Base-by-base conservation (phyloP, 2,888 invertebrate species). In the Patella pellucida region DNA sequence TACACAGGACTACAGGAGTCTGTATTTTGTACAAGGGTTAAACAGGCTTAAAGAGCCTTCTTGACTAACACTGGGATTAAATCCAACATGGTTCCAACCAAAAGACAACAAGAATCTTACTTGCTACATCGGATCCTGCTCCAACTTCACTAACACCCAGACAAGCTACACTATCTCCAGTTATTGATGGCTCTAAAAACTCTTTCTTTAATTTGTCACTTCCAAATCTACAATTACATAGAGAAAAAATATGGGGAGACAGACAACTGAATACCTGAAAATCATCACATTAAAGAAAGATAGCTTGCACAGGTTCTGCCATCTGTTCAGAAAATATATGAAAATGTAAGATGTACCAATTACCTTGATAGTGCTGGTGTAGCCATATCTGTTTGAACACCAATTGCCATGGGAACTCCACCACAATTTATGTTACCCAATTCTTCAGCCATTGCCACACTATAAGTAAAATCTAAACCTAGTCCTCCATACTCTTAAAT, bases 371-470 rank as follows among this genome's bases (percentile, higher is more conserved):
- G 85, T 15, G 93, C 93, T 27, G 93, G 93, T 31, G 92, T 92
- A 5, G 93, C 90, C 92, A 93, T 93, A 81, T 93, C 93, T 5
- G 92, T 92, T 86, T 93, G 93, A 11, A 93, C 93, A 11, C 91
- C 90, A n/a, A 91, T 87, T 1, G 92, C 92, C 92, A 92, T 92
- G 19, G 92, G 92, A 71, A 93, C 86, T 3, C 90, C 92, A 5
- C 92, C 93, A 88, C 92, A 92, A 78, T 91, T 89, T 71, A 93
- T 91, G 74, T 85, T 82, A 14, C 93, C 93, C 73, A 93, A 83
- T 79, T 92, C 92, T 84, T 93, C 93, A 27, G 92, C 90, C 51
- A 92, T 89, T 3, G 93, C 93, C 16, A 92, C 86, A 74, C 91
- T 90, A 86, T 92, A 93, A 31, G 92, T 91, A 86, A 91, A 93